phyloP scores from a whole-genome alignment of 2,113 vertebrate genomes.

The Tyrannus savana region DNA sequence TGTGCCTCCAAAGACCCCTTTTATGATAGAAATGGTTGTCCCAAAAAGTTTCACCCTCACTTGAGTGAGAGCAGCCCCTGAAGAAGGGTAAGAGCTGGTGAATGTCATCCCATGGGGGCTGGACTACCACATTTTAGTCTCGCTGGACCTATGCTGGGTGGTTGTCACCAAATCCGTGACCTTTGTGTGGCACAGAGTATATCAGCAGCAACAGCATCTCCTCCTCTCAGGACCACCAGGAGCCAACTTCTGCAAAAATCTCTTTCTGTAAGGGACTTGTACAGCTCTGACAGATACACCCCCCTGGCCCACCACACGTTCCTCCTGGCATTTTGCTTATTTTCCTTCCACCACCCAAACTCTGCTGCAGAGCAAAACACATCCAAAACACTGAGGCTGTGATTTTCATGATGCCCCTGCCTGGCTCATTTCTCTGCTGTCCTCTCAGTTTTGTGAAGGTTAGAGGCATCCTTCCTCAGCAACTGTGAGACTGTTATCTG shows the following conservation, averaged over 20 bases:
- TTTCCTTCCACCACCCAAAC: background rate
- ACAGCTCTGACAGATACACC: background rate
- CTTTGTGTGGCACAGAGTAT: background rate
- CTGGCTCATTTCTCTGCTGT: conserved; percentile 72
- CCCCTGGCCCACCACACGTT: background rate
- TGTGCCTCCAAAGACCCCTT: background rate
- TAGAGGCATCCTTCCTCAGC: conserved; percentile 66
- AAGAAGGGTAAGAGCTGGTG: background rate
- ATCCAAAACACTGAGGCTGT: conserved; percentile 61
- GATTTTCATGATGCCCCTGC: conserved; percentile 59
- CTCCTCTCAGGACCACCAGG: background rate
- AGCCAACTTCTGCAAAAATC: background rate
- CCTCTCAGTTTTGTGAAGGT: conserved; percentile 74
- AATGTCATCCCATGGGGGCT: background rate
- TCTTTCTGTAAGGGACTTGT: background rate
- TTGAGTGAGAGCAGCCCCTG: background rate
- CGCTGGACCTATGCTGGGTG: background rate
- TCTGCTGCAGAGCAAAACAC: background rate
- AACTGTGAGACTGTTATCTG: conserved; percentile 71
- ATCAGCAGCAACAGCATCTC: background rate
- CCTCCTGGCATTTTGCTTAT: background rate
- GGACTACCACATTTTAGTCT: background rate
- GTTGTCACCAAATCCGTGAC: background rate
- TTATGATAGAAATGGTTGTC: background rate
- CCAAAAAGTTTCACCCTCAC: background rate